Base-by-base conservation (phyloP, 2,113 vertebrate genomes). In the Myiozetetes cayanensis region DNA sequence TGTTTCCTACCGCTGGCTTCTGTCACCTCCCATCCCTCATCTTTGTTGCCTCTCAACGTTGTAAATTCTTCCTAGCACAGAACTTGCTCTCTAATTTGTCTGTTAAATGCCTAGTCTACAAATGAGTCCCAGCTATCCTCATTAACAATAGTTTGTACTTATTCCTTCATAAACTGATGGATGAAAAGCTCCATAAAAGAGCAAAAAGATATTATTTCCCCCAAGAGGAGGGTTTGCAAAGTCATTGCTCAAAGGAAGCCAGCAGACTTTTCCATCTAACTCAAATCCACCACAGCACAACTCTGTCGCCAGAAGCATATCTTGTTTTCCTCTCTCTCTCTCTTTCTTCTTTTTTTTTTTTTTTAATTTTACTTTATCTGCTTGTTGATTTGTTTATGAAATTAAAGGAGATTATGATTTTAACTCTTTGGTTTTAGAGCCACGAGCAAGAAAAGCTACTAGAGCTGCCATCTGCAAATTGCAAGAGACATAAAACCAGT, bases 361-460 rank as follows among this genome's bases (percentile, higher is more conserved):
- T 39, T 79, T 71, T 1, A 47, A 66, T 91, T 88, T 97, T 71
- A 86, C 52, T 95, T 93, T 94, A 95, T 96, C 75, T 94, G 79
- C 62, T 88, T 61, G 78, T 90, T 77, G 92, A 78, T 93, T 96
- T 14, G 1, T 41, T 86, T 94, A 95, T 87, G 90, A 96, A 96
- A 94, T 95, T 80, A 88, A 90, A 95, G 56, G 47, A 94, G 88
- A 88, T 78, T 76, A 92, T 67, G 78, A 84, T 84, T 86, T 96
- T 95, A 96, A 95, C 93, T 92, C 85, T 74, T 96, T 84, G 70
- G 14, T 44, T 93, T 94, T 90, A 94, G 44, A 96, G 67, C 87
- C 92, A 72, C 0, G 0, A 96, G 83, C 65, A 86, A 78, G 72
- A 85, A 77, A 84, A 84, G 33, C 47, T 72, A 59, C 0, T 8